These are phyloP conservation scores for Phrynocephalus versicolor DNA, from an alignment of 2,113 vertebrate species.

Conservation along the genomic window DNA sequence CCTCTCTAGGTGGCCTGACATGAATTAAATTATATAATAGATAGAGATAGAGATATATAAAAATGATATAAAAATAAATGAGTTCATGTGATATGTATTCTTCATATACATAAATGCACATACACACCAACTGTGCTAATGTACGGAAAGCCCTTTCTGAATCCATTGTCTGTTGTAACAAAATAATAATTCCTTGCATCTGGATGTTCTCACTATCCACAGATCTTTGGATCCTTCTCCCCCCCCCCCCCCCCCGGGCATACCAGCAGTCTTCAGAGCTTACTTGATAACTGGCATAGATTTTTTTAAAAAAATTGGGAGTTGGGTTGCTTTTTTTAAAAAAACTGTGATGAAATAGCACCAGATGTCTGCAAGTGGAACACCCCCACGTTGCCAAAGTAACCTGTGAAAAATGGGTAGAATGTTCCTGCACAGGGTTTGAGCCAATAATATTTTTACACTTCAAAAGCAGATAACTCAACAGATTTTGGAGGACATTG, in stretches of 20 bases:
- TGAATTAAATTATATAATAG: too few relatives aligned
- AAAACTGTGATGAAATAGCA: slow-evolving; percentile 24
- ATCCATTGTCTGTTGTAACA: background rate
- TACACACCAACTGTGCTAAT: background rate
- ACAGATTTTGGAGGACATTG: slow-evolving; percentile 31
- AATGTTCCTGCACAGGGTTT: slow-evolving; percentile 18
- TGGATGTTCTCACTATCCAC: background rate
- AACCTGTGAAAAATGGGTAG: slow-evolving; percentile 23
- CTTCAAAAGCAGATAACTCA: slow-evolving; percentile 29
- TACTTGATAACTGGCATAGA: background rate
- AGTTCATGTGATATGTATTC: too few relatives aligned
- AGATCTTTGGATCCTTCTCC: background rate
- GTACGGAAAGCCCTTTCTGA: background rate
- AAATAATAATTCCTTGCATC: background rate
- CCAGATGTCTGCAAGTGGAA: slow-evolving; percentile 29
- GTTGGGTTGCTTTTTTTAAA: background rate
- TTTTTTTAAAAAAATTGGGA: background rate
- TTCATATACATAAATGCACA: too few relatives aligned
- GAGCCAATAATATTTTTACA: slow-evolving; percentile 31
- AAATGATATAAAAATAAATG: too few relatives aligned
- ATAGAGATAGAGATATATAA: too few relatives aligned
- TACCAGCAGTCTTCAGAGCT: slow-evolving; percentile 18
- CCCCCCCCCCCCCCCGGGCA: too few relatives aligned
- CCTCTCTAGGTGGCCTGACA: too few relatives aligned
- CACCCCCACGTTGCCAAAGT: slow-evolving; percentile 34